These are phyloP conservation scores for Betta splendens DNA, from an alignment of 2,797 vertebrate species.

Conservation along the genomic window DNA sequence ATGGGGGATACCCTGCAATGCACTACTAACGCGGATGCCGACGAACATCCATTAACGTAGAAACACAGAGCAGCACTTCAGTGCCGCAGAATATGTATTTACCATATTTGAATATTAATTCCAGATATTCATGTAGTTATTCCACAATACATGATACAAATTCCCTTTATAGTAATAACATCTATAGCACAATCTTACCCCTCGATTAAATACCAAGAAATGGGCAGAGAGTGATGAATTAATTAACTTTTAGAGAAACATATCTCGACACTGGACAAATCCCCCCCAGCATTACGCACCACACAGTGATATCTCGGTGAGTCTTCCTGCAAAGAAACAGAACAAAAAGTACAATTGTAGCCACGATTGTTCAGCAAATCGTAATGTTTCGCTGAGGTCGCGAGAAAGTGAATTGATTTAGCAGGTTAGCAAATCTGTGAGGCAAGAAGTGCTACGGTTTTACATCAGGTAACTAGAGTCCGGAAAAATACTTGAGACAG, in stretches of 20 bases:
- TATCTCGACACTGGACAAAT: slow-evolving; percentile 61
- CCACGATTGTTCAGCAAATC: slow-evolving; percentile 66
- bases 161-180: slow-evolving; percentile 3
- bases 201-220: slow-evolving; percentile 8
- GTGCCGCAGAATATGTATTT: neutral
- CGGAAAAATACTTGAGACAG: slow-evolving; percentile 37
- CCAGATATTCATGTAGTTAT: neutral
- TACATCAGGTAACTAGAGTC: slow-evolving; percentile 30
- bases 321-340: slow-evolving; percentile 90
- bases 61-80: neutral
- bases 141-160: neutral
- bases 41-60: slow-evolving; percentile 3
- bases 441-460: slow-evolving; percentile 2
- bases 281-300: slow-evolving; percentile 85
- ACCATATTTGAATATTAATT: neutral
- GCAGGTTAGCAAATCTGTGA: neutral
- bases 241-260: slow-evolving; percentile 40
- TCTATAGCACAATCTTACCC: neutral
- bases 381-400: slow-evolving; percentile 45
- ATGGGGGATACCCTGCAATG: slow-evolving; percentile 67
- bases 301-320: slow-evolving; percentile 90
- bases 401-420: slow-evolving; percentile 19
- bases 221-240: slow-evolving; percentile 18
- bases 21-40: slow-evolving; percentile 19
- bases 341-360: slow-evolving; percentile 84